Percentiles rank a stretch among this genome's conserved stretches.
phyloP scores from a whole-genome alignment of 2,797 vertebrate species.

The Trichosurus vulpecula region DNA sequence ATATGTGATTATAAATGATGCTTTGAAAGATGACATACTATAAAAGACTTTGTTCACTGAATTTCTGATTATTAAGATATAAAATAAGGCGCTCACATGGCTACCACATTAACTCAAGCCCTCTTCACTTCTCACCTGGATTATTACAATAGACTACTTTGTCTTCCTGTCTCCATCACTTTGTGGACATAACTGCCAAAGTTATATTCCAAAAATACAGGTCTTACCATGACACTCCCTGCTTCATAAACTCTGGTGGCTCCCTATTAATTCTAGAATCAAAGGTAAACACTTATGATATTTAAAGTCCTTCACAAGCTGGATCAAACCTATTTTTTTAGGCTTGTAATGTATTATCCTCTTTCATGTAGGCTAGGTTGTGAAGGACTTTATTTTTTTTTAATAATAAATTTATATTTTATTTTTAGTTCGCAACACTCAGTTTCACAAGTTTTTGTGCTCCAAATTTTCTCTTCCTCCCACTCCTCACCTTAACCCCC shows the following conservation, averaged over 20 bases:
- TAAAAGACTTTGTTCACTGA: background rate
- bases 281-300: background rate
- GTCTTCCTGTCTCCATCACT: background rate
- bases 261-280: background rate
- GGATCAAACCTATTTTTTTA: background rate
- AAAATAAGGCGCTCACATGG: background rate
- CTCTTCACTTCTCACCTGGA: background rate
- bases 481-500: no score
- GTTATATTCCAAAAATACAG: background rate
- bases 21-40: background rate
- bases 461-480: no score
- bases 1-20: background rate
- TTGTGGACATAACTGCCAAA: background rate
- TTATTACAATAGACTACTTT: background rate
- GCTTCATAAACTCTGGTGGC: background rate
- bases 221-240: background rate
- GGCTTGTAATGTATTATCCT: background rate
- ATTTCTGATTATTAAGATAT: background rate
- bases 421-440: no score
- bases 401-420: no score
- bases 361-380: background rate
- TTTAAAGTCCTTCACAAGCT: background rate
- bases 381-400: no score
- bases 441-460: no score
- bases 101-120: background rate